Evolutionary conservation across 2,113 vertebrate species (phyloP).

Genomic region (Chamaetylas fuelleborni): DNA sequence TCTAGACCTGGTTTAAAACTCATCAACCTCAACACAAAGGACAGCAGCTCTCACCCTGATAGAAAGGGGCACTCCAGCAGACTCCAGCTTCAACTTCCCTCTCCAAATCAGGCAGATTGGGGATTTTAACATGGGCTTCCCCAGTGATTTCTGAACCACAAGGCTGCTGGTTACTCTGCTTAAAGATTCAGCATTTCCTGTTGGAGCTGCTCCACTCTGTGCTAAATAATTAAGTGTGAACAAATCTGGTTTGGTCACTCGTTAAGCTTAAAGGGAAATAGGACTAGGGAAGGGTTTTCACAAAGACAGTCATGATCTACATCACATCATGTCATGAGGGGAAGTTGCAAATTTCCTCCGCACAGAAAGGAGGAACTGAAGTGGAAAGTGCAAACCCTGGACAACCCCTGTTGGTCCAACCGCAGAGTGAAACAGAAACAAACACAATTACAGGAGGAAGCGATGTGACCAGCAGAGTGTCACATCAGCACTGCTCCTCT

Average conservation of each 20-base stretch:
- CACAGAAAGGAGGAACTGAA: slow-evolving; percentile 7
- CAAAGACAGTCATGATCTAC: not conserved
- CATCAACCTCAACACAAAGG: not conserved
- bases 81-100: not conserved
- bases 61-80: not conserved
- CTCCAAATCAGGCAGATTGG: not conserved
- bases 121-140: not conserved
- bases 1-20: not conserved
- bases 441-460: not conserved
- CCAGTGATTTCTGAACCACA: not conserved
- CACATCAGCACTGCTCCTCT: not conserved
- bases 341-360: slow-evolving; percentile 16
- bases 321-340: not conserved
- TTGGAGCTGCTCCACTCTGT: not conserved
- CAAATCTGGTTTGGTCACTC: not conserved
- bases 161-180: not conserved
- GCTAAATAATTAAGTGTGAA: not conserved
- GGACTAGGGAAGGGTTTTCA: not conserved
- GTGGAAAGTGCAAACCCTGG: not conserved
- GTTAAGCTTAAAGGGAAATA: not conserved
- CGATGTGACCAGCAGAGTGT: fast-evolving
- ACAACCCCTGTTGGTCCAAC: not conserved
- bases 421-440: not conserved
- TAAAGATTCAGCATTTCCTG: not conserved
- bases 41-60: not conserved